These are phyloP conservation scores for Pogonomyrmex californicus DNA, from an alignment of 1,140 invertebrate species.

Conservation along the genomic window DNA sequence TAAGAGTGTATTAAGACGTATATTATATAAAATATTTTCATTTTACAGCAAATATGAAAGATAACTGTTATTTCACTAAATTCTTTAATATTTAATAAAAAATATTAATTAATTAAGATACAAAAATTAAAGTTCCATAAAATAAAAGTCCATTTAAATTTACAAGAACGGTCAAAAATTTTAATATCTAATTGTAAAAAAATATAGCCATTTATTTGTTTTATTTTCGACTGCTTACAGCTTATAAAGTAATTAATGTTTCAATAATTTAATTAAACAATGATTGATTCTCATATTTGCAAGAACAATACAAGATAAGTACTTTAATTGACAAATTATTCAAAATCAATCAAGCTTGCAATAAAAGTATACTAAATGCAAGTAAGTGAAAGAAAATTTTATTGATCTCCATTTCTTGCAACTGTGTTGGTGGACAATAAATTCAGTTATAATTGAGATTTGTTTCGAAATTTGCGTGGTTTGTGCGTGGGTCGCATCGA, in stretches of 20 bases:
- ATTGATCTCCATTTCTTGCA: neutral
- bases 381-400: constrained; percentile 8
- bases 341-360: neutral
- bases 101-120: constrained; percentile 12
- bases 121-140: neutral
- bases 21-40: neutral
- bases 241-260: neutral
- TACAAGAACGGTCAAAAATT: neutral
- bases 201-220: neutral
- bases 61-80: neutral
- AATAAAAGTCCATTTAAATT: neutral
- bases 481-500: neutral
- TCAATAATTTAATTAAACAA: constrained; percentile 2
- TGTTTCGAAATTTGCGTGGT: constrained; percentile 16
- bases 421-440: neutral
- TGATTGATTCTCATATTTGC: neutral
- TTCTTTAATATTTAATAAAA: neutral
- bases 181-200: neutral
- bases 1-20: too few relatives aligned
- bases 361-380: neutral
- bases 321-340: neutral
- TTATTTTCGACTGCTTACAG: neutral
- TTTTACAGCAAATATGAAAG: neutral
- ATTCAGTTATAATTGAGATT: constrained; percentile 29
- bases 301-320: neutral